phyloP scores from a whole-genome alignment of 2,888 invertebrate species.

The Rhingia rostrata region DNA sequence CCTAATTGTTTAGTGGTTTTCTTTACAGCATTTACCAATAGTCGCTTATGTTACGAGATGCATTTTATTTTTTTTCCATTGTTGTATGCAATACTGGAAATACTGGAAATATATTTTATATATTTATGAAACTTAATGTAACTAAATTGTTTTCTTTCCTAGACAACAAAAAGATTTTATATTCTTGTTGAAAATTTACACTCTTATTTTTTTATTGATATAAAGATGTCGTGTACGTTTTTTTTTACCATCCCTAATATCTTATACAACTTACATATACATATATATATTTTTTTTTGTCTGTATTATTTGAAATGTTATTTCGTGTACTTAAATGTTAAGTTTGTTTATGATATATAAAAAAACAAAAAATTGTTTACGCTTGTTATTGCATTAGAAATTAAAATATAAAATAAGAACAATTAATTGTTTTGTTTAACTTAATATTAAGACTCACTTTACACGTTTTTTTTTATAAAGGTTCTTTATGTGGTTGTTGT shows the following conservation, averaged over 20 bases:
- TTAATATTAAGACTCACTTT: neutral
- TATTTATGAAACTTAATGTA: slow-evolving; percentile 40
- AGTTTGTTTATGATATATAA: slow-evolving; percentile 5
- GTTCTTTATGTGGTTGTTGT: neutral
- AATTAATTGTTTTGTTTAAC: neutral
- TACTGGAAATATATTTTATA: slow-evolving; percentile 60
- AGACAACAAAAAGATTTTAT: slow-evolving; percentile 23
- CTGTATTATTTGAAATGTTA: slow-evolving; percentile 24
- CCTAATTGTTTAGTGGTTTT: slow-evolving; percentile 11
- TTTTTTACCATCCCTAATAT: slow-evolving; percentile 3
- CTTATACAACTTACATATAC: no score
- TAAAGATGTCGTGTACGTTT: slow-evolving; percentile 27
- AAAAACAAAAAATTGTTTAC: neutral
- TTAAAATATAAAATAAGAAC: neutral
- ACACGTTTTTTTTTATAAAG: no score
- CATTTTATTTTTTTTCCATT: slow-evolving; percentile 19
- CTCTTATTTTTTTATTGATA: slow-evolving; percentile 33
- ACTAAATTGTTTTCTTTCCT: slow-evolving; percentile 61
- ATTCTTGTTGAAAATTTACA: slow-evolving; percentile 23
- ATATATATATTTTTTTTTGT: neutral
- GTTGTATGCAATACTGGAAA: slow-evolving; percentile 38
- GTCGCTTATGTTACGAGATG: neutral
- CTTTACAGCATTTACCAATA: slow-evolving; percentile 3
- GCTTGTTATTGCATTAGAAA: slow-evolving; percentile 23
- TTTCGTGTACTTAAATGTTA: slow-evolving; percentile 15